phyloP scores from a whole-genome alignment of 2,113 vertebrate species.

The Origma solitaria region DNA sequence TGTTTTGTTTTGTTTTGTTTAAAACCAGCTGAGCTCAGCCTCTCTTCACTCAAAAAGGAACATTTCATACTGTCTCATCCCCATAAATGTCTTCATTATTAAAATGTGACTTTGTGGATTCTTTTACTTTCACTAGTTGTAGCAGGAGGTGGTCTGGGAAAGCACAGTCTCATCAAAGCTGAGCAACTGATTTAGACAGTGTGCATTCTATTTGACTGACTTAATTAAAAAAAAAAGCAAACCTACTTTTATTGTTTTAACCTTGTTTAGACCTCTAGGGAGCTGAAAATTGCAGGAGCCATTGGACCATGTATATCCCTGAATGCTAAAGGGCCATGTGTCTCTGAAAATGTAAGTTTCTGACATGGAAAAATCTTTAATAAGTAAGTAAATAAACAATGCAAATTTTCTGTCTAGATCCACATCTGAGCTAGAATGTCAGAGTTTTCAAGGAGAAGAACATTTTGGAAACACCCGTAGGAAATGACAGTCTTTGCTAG shows the following conservation, averaged over 20 bases:
- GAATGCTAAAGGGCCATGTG: constrained; percentile 84
- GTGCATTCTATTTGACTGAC: not conserved
- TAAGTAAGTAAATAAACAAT: not conserved
- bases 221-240: not conserved
- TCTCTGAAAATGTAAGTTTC: constrained; percentile 92
- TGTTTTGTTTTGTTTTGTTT: not conserved
- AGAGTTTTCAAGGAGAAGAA: not conserved
- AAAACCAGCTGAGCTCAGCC: not conserved
- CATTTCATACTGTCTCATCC: not conserved
- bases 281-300: constrained; percentile 90
- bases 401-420: not conserved
- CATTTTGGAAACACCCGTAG: not conserved
- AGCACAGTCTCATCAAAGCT: not conserved
- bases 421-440: not conserved
- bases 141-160: not conserved
- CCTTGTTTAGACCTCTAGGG: constrained; percentile 84
- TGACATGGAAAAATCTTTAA: not conserved
- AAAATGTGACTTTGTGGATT: not conserved
- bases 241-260: not conserved
- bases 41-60: not conserved
- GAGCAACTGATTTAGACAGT: not conserved
- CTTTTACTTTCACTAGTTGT: not conserved
- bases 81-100: not conserved
- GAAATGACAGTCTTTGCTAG: not conserved
- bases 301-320: constrained; percentile 92